Evolutionary conservation across 2,888 invertebrate genomes (phyloP), one percentile per base, ranked within the genome.

Genomic region (Drosophila paranaensis): DNA sequence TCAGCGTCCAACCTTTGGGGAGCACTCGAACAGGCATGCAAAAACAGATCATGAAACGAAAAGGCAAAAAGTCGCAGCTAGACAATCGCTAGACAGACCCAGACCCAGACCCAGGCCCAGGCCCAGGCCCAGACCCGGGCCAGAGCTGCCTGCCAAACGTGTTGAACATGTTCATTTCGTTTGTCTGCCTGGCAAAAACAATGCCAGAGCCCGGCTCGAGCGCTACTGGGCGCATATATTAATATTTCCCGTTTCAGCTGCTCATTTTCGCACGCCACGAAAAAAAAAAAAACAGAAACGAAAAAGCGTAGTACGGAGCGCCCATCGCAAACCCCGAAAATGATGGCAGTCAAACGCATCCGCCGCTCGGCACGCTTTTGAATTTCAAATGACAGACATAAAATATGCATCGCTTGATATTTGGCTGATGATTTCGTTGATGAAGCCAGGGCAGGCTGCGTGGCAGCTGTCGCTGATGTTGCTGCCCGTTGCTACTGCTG

Each of bases 321-420:
- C 25, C 37, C 33, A 8, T 30, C 51, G 46, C 42, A 65, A 50
- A 11, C 27, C 27, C 51, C 45, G 43, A 43, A 77, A 71, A 66
- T 61, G 72, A 65, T 78, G 74, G 53, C 61, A 55, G 74, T 66
- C 62, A 71, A 71, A 58, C 50, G 63, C 71, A 63, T 69, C 40
- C 48, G 86, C 60, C 62, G 68, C 53, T 54, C 56, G 71, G 74
- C 81, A 85, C 71, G 86, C 82, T 86, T 86, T 82, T 79, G 79
- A 75, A 82, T 82, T 86, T 82, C 86, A 82, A 82, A 82, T 82
- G 86, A 83, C 86, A 86, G 86, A 68, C 81, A 71, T 86, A 81
- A 86, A 83, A 86, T 82, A 82, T 86, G 75, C 82, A 82, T 72
- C 81, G 82, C 78, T 81, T 86, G 87, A 83, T 82, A 81, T 86